phyloP scores from a whole-genome alignment of 92 coral and sea anemone species.

The Isaurus tuberculatus region DNA sequence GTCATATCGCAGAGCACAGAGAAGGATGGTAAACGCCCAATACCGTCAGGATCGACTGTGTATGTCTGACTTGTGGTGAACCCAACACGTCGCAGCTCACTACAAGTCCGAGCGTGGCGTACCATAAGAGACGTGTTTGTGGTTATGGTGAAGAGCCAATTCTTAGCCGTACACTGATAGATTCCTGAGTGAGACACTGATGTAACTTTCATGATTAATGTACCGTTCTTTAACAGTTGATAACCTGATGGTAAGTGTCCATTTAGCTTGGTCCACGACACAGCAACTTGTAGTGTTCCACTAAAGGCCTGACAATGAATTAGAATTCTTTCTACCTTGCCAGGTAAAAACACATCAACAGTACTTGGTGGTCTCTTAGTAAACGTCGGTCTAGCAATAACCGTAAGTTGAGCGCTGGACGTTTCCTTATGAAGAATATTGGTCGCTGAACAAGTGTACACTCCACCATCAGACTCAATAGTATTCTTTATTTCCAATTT shows the following conservation, averaged over 20 bases:
- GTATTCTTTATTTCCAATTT: constrained; percentile 46
- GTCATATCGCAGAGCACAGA: no score
- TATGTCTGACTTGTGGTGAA: no score
- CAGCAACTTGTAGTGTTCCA: constrained; percentile 47
- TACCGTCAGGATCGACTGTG: no score
- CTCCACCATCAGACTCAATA: constrained; percentile 50
- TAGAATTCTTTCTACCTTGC: no score
- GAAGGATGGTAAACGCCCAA: no score
- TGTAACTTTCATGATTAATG: constrained; percentile 52
- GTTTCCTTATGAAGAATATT: constrained; percentile 59
- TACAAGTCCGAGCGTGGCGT: constrained; percentile 30
- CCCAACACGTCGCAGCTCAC: no score
- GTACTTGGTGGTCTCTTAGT: constrained; percentile 47
- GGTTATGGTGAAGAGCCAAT: constrained; percentile 3
- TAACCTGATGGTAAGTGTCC: constrained; percentile 41
- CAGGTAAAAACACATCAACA: constrained; percentile 23
- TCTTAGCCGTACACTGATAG: constrained; percentile 18
- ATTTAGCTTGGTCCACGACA: constrained; percentile 60
- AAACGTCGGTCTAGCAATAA: constrained; percentile 59
- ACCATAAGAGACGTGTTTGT: constrained; percentile 39
- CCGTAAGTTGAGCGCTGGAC: constrained; percentile 60
- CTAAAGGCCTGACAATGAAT: constrained; percentile 60
- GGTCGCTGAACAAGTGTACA: constrained; percentile 64
- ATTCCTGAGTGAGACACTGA: constrained; percentile 54
- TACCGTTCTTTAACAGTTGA: constrained; percentile 55